These are phyloP conservation scores for Malurus cyaneus DNA, from an alignment of 2,113 vertebrate genomes.

Conservation along the genomic window DNA sequence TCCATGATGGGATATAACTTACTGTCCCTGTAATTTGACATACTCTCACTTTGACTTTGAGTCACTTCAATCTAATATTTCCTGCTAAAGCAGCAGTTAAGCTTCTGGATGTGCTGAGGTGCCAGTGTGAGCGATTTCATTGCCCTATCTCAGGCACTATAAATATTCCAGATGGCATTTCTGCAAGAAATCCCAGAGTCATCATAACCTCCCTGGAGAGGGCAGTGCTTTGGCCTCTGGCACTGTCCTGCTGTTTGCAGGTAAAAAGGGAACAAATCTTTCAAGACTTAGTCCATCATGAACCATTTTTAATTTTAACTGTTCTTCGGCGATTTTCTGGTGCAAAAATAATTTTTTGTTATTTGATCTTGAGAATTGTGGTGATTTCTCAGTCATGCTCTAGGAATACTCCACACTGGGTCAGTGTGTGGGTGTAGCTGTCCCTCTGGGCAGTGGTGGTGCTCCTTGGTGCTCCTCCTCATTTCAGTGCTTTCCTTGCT, in stretches of 20 bases:
- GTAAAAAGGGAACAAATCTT: neutral
- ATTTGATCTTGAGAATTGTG: neutral
- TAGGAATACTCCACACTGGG: fast-evolving
- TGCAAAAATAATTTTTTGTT: fast-evolving
- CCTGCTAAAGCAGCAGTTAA: neutral
- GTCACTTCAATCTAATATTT: neutral
- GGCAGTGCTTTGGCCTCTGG: neutral
- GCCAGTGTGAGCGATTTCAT: neutral
- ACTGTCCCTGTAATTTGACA: fast-evolving
- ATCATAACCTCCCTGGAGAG: neutral
- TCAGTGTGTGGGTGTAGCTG: neutral
- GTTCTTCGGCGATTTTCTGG: neutral
- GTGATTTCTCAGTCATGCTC: neutral
- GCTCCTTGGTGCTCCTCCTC: neutral
- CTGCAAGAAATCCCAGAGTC: conserved; percentile 55
- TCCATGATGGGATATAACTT: fast-evolving
- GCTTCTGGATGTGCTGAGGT: neutral
- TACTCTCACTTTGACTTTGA: neutral
- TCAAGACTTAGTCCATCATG: fast-evolving
- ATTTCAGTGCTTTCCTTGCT: neutral
- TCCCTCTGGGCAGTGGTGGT: neutral
- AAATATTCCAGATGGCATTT: conserved; percentile 33
- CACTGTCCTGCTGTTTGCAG: neutral
- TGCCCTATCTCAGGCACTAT: neutral
- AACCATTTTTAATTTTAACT: fast-evolving